A percentile compares a stretch with the other conserved stretches of the same genome.
Conservation (phyloP, 1,140 invertebrate genomes). For the Euschistus heros region DNA sequence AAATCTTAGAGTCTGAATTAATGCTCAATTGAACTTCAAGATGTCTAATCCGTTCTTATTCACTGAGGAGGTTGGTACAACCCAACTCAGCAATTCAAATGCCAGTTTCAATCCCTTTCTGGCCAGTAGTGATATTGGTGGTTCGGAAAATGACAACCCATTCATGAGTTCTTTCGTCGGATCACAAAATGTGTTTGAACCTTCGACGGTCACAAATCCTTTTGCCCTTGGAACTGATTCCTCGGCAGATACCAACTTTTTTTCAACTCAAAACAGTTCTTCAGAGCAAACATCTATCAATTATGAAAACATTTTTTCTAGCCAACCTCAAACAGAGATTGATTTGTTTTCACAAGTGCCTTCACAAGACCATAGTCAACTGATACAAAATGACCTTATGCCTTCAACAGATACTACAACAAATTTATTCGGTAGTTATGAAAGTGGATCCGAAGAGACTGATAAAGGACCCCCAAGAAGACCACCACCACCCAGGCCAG, state of each 20-base stretch:
- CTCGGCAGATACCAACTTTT: slow-evolving; percentile 27
- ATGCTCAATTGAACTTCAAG: slow-evolving; percentile 24
- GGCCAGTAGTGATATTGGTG: slow-evolving; percentile 42
- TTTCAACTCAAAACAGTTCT: slow-evolving; percentile 10
- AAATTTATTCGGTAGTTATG: slow-evolving; percentile 4
- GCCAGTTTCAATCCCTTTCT: slow-evolving; percentile 62
- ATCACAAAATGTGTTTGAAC: slow-evolving; percentile 24
- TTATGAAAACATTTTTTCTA: slow-evolving; percentile 29
- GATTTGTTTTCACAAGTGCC: slow-evolving; percentile 1
- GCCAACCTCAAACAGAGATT: not conserved
- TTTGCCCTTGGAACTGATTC: slow-evolving; percentile 42
- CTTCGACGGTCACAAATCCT: slow-evolving; percentile 40
- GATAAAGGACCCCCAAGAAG: slow-evolving; percentile 31
- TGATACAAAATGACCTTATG: slow-evolving; percentile 23
- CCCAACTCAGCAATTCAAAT: slow-evolving; percentile 26
- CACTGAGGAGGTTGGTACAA: slow-evolving; percentile 42
- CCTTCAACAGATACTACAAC: slow-evolving; percentile 5
- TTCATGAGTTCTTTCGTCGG: slow-evolving; percentile 35
- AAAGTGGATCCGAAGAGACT: slow-evolving; percentile 29
- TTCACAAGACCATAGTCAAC: not conserved
- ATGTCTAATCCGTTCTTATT: slow-evolving; percentile 64
- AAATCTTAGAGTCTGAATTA: slow-evolving; percentile 59
- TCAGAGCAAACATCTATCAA: slow-evolving; percentile 15
- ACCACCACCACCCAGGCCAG: slow-evolving; percentile 41
- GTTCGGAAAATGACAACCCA: slow-evolving; percentile 44